Conservation (phyloP, 1,140 invertebrate species). For the Zophobas atratus region DNA sequence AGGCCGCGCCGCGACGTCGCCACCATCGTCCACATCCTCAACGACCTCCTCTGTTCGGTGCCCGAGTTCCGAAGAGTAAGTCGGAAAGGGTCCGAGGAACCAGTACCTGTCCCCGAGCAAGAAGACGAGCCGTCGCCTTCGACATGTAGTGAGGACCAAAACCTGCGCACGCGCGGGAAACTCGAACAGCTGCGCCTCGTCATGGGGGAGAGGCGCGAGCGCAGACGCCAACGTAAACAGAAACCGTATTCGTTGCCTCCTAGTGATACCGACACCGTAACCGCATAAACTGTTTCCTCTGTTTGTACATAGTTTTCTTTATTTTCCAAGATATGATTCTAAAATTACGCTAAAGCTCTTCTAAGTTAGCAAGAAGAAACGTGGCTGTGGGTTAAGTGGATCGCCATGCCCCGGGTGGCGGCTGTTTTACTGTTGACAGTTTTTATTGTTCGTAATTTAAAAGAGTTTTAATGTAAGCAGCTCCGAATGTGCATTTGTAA, state of each 20-base stretch:
- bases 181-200: conserved; percentile 88
- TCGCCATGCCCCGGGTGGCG: background rate
- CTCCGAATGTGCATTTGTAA: conserved; percentile 45
- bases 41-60: conserved; percentile 92
- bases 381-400: conserved; percentile 40
- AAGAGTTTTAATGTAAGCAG: conserved; percentile 47
- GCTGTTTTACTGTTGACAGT: conserved; percentile 30
- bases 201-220: conserved; percentile 89
- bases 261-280: conserved; percentile 64
- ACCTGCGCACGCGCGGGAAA: conserved; percentile 80
- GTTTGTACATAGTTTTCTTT: conserved; percentile 47
- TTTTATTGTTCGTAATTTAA: conserved; percentile 41
- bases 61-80: conserved; percentile 70
- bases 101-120: conserved; percentile 50
- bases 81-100: conserved; percentile 46
- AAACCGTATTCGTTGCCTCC: conserved; percentile 79
- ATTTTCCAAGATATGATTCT: conserved; percentile 45
- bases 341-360: conserved; percentile 37
- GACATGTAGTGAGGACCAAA: conserved; percentile 68
- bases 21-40: conserved; percentile 96
- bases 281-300: conserved; percentile 58
- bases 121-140: conserved; percentile 53
- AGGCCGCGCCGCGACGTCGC: conserved; percentile 92
- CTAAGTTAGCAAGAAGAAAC: conserved; percentile 32
- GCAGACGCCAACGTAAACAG: conserved; percentile 84